Conservation (phyloP, 2,113 vertebrate species). For the cat (Felis catus) region DNA sequence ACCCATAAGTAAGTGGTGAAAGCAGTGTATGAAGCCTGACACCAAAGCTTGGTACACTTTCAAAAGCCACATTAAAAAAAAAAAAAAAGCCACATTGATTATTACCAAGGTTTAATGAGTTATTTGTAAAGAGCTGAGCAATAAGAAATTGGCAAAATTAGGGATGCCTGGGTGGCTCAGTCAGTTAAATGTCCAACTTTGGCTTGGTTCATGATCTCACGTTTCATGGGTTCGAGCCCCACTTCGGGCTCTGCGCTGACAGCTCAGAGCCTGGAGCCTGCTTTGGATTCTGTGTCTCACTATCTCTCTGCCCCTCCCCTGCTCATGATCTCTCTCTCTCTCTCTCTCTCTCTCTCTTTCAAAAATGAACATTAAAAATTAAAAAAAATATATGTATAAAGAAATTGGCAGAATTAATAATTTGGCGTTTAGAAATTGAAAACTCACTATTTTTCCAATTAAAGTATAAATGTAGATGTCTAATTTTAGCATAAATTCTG, state of each 20-base stretch:
- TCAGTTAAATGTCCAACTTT: too few species aligned
- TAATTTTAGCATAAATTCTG: not conserved
- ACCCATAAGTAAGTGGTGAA: not conserved
- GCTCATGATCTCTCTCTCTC: too few species aligned
- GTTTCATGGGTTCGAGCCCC: too few species aligned
- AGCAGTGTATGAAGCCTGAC: not conserved
- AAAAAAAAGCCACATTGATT: not conserved
- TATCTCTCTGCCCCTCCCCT: too few species aligned
- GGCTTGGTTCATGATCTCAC: too few species aligned
- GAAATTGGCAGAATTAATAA: conserved; percentile 58
- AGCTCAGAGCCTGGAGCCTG: too few species aligned
- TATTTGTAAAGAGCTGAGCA: conserved; percentile 34
- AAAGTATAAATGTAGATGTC: not conserved
- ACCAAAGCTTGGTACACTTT: not conserved
- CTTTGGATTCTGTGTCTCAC: too few species aligned
- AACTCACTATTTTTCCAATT: conserved; percentile 29
- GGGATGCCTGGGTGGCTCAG: too few species aligned
- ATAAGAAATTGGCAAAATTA: conserved; percentile 58
- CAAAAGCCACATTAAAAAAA: not conserved
- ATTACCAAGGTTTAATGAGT: not conserved
- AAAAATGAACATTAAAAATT: too few species aligned
- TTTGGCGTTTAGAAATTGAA: conserved; percentile 39
- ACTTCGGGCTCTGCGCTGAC: too few species aligned
- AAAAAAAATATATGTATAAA: not conserved
- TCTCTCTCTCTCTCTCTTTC: too few species aligned